Percentiles rank a stretch among this genome's conserved stretches.
phyloP scores from a whole-genome alignment of 2,888 invertebrate species.

The Petrolisthes cinctipes region DNA sequence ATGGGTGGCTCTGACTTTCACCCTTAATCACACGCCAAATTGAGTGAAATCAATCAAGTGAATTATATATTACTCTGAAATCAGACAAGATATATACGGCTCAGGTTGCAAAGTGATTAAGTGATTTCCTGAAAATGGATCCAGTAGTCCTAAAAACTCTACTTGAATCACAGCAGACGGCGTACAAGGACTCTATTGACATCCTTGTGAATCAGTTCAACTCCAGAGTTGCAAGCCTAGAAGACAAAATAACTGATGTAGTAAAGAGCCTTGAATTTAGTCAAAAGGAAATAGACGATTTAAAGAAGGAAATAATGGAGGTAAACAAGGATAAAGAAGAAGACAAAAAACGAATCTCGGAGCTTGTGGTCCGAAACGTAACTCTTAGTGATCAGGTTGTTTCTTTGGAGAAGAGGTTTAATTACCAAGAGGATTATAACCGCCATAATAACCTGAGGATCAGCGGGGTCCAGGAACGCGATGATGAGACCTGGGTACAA shows the following conservation, averaged over 20 bases:
- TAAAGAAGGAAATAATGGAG: not conserved
- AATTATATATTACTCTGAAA: too few relatives aligned
- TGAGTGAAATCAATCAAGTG: too few relatives aligned
- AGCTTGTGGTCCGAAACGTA: not conserved
- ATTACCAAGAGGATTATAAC: conserved; percentile 16
- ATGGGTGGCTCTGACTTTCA: too few relatives aligned
- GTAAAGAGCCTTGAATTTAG: conserved; percentile 15
- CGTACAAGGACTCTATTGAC: not conserved
- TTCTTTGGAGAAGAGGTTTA: not conserved
- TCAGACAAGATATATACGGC: too few relatives aligned
- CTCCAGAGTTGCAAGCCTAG: not conserved
- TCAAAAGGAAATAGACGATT: not conserved
- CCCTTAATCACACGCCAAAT: too few relatives aligned
- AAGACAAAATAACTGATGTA: not conserved
- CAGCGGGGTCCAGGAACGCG: not conserved
- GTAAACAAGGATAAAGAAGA: not conserved
- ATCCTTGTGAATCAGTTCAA: conserved; percentile 8
- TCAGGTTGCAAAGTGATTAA: too few relatives aligned
- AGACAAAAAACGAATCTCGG: not conserved
- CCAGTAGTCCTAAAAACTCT: not conserved
- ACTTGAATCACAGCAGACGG: not conserved
- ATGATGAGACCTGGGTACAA: conserved; percentile 12
- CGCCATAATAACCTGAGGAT: conserved; percentile 6
- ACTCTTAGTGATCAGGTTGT: too few relatives aligned
- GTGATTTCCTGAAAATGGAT: not conserved